A percentile compares a stretch with the other conserved stretches of the same genome.
phyloP scores from a whole-genome alignment of 2,888 invertebrate genomes.

The Eilema caniola region DNA sequence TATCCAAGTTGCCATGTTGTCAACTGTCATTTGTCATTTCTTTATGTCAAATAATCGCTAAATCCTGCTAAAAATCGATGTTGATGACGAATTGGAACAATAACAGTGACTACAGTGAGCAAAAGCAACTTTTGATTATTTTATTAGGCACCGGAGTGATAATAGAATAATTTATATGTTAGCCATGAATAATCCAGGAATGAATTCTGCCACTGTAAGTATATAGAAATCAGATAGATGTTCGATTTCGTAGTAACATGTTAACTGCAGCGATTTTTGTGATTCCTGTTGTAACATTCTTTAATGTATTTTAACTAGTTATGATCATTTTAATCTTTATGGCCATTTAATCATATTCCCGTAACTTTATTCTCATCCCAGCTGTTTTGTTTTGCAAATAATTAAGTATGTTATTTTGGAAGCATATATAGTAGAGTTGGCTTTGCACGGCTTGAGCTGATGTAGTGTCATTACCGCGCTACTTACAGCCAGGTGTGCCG shows the following conservation, averaged over 20 bases:
- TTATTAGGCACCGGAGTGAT: constrained; percentile 5
- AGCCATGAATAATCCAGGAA: constrained; percentile 68
- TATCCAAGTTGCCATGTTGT: constrained; percentile 1
- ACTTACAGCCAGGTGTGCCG: constrained; percentile 86
- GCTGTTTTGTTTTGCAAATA: constrained; percentile 60
- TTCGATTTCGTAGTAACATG: constrained; percentile 10
- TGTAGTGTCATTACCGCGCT: constrained; percentile 70
- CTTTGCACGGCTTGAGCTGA: constrained; percentile 85
- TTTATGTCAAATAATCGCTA: constrained; percentile 16
- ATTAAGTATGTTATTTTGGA: constrained; percentile 33
- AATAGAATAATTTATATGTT: background rate
- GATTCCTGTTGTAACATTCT: constrained; percentile 18
- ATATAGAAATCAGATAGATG: background rate
- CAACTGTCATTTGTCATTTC: background rate
- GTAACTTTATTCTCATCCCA: constrained; percentile 28
- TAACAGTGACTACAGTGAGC: background rate
- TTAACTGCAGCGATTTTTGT: constrained; percentile 24
- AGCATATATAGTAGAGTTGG: constrained; percentile 39
- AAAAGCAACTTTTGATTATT: constrained; percentile 13
- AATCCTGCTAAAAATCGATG: no score
- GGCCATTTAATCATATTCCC: constrained; percentile 23
- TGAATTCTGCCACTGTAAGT: constrained; percentile 84
- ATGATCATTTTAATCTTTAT: constrained; percentile 25
- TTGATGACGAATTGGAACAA: constrained; percentile 41
- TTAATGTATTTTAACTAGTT: constrained; percentile 13